Evolutionary conservation across 2,113 vertebrate genomes (phyloP), one percentile per base, ranked within the genome.

Genomic region (Platichthys stellatus): DNA sequence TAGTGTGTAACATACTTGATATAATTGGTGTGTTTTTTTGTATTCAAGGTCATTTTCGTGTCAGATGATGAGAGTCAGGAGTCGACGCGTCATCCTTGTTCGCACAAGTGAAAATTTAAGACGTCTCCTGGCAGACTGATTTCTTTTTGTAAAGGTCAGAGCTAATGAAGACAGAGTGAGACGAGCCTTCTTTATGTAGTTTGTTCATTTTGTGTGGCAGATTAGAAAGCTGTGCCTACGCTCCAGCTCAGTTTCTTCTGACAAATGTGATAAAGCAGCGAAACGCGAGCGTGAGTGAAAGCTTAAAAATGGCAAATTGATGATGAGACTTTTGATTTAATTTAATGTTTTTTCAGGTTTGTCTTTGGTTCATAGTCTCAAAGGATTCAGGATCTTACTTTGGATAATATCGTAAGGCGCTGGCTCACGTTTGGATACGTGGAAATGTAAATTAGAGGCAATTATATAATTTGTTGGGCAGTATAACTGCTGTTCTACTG

Each of bases 371-470:
- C 83, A 20, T 67, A 47, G 24, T 61, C 18, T 45, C 28, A 35
- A 40, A 59, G 66, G 78, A 80, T 82, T 79, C 24, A 35, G 57
- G 69, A 64, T 72, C 49, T 64, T 63, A 71, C 28, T 78, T 82
- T 66, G 54, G 8, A 72, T 58, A 80, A 61, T 71, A 28, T 78
- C 83, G 69, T 64, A 31, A 53, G 57, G 23, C 49, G 43, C 73
- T 82, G 77, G 59, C 59, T 86, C 72, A 67, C 11, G 38, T 83
- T 87, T 88, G 65, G 88, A 60, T 69, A 72, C 69, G 79, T 82
- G 45, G 56, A 64, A 68, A 20, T 66, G 64, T 76, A 78, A 58
- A 68, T 26, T 13, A 58, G 56, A 86, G 38, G 63, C 70, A 71
- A 64, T 75, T 47, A 53, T 24, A 58, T 75, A 21, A 56, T 77